A percentile compares a stretch with the other conserved stretches of the same genome.
Conservation (phyloP, 2,888 invertebrate species). For the Hirtodrosophila histrioides region DNA sequence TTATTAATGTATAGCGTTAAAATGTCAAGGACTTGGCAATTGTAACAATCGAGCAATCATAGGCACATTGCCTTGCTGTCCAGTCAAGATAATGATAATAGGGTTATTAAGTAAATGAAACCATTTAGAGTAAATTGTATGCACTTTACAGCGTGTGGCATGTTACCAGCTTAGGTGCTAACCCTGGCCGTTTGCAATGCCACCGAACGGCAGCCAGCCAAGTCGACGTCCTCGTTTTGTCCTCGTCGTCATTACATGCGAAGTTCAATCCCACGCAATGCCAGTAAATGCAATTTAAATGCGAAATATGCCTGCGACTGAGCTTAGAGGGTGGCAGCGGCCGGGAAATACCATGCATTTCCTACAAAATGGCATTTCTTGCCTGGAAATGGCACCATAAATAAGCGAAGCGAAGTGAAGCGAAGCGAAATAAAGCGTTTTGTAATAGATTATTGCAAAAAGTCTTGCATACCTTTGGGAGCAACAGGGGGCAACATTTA, state of each 20-base stretch:
- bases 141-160: slow-evolving; percentile 46
- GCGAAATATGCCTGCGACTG: slow-evolving; percentile 60
- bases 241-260: slow-evolving; percentile 53
- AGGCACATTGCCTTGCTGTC: slow-evolving; percentile 37
- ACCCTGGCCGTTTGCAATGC: slow-evolving; percentile 34
- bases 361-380: slow-evolving; percentile 53
- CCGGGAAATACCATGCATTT: slow-evolving; percentile 40
- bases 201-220: slow-evolving; percentile 28
- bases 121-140: slow-evolving; percentile 53
- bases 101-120: slow-evolving; percentile 75
- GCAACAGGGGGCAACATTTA: slow-evolving; percentile 50
- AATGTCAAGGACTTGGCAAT: slow-evolving; percentile 50
- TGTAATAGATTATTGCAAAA: slow-evolving; percentile 74
- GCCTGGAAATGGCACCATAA: slow-evolving; percentile 69
- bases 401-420: slow-evolving; percentile 51
- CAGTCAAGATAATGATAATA: slow-evolving; percentile 45
- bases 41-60: slow-evolving; percentile 38
- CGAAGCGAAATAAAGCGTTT: slow-evolving; percentile 33
- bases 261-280: slow-evolving; percentile 66
- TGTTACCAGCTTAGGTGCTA: slow-evolving; percentile 36
- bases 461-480: slow-evolving; percentile 65
- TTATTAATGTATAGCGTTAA: slow-evolving; percentile 30
- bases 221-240: slow-evolving; percentile 33
- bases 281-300: slow-evolving; percentile 74
- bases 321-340: slow-evolving; percentile 20